Evolutionary conservation across 2,113 vertebrate species (phyloP), one percentile per base, ranked within the genome.

Genomic region (Uropsilus gracilis): DNA sequence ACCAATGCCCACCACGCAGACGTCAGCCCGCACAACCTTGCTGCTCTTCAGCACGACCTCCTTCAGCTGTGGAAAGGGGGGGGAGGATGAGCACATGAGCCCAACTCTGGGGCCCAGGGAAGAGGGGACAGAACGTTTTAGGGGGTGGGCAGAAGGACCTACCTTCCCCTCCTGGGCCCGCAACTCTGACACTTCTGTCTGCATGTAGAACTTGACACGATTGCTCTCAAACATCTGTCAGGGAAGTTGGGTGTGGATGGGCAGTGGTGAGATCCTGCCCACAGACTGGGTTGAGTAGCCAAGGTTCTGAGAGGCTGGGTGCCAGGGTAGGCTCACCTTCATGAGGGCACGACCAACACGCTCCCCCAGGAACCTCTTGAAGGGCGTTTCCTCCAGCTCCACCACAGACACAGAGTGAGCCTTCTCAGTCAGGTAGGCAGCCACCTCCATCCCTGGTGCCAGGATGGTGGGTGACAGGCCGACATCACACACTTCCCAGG

Each of bases 1-100:
- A 99, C 99, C 99, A 57, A 99, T 98, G 93, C 99, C 99, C 2
- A 99, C 99, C 44, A 99, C 99, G 13, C 99, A 99, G 85, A 99
- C 99, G 0, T 99, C 99, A 0, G 99, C 99, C 0, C 99, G 98
- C 73, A 99, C 98, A 5, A 99, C 98, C 93, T 99, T 99, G 68
- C 99, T 99, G 8, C 99, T 99, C 98, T 99, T 99, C 98, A 99
- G 98, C n/a, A 99, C 99, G 6, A 99, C 99, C 95, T 99, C 99
- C 97, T 99, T 99, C 91, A 99, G 98, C 99, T 99, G 98, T 46
- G 50, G 64, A 92, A 95, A 77, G 37, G 11, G 86, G 37, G 22
- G 0, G 1, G 32, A n/a, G 1, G 32, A n/a, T 96, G 28, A 92
- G 73, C 28, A 42, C n/a, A 22, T 1, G 30, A 16, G 34, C 71